Percentiles rank a stretch among this genome's conserved stretches.
These are phyloP conservation scores for Manis crassicaudata DNA, from an alignment of 2,797 vertebrate genomes.

Conservation along the genomic window DNA sequence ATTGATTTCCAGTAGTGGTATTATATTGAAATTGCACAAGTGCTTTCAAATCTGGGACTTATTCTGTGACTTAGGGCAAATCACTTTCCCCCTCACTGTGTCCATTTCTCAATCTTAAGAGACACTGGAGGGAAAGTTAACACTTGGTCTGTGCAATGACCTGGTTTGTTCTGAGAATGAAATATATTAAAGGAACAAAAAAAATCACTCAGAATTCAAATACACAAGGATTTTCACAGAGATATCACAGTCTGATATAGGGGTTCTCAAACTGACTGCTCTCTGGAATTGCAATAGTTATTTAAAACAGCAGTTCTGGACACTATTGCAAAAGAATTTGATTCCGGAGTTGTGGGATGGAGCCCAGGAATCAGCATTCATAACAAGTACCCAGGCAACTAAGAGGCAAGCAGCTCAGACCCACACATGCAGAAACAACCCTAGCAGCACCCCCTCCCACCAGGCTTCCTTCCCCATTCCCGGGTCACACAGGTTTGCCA, in stretches of 20 bases:
- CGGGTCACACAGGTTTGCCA: background rate
- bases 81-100: background rate
- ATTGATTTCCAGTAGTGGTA: background rate
- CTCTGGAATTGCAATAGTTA: background rate
- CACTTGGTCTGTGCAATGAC: background rate
- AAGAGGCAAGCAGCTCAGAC: background rate
- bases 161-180: background rate
- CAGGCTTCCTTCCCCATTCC: background rate
- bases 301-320: slow-evolving; percentile 9
- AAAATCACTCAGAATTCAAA: background rate
- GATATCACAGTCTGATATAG: background rate
- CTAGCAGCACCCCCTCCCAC: background rate
- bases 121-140: background rate
- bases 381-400: background rate
- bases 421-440: background rate
- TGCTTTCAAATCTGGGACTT: slow-evolving; percentile 28
- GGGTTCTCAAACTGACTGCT: background rate
- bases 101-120: background rate
- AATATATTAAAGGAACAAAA: background rate
- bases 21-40: slow-evolving; percentile 46
- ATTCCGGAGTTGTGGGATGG: slow-evolving; percentile 10
- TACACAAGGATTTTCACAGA: background rate
- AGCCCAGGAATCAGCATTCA: background rate
- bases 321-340: background rate
- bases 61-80: background rate